phyloP scores from a whole-genome alignment of 2,113 vertebrate species.

The Pelobates fuscus region DNA sequence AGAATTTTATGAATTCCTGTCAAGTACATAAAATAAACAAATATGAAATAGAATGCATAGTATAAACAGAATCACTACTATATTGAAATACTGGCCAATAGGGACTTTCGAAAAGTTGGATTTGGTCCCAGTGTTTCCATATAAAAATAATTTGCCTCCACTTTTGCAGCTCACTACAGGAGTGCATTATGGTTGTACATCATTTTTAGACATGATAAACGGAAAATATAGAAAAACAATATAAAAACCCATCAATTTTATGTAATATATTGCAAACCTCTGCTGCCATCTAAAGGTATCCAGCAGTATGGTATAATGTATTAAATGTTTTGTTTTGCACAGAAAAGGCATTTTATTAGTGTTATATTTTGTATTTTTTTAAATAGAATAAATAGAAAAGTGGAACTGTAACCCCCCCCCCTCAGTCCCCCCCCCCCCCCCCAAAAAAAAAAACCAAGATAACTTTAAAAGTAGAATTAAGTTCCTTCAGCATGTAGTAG shows the following conservation, averaged over 20 bases:
- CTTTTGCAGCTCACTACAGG: neutral
- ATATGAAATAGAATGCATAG: neutral
- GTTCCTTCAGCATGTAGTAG: too few species aligned
- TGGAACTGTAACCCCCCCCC: too few species aligned
- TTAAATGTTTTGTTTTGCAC: too few species aligned
- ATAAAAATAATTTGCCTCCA: neutral
- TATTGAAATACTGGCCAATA: neutral
- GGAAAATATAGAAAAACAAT: neutral
- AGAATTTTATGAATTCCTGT: too few species aligned
- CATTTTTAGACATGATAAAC: neutral
- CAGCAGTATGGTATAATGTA: neutral
- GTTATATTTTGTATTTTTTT: neutral
- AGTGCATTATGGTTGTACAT: neutral
- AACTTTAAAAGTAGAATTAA: too few species aligned
- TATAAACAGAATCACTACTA: neutral
- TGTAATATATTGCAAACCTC: neutral
- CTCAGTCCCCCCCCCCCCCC: too few species aligned
- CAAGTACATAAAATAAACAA: neutral
- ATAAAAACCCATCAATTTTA: neutral
- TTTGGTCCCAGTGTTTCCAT: neutral
- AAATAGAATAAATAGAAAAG: too few species aligned
- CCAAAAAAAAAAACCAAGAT: too few species aligned
- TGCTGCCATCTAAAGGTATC: constrained; percentile 16
- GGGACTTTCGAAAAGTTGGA: neutral
- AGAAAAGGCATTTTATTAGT: too few species aligned